These are phyloP conservation scores for Narcine bancroftii DNA, from an alignment of 2,113 vertebrate genomes.

Conservation along the genomic window DNA sequence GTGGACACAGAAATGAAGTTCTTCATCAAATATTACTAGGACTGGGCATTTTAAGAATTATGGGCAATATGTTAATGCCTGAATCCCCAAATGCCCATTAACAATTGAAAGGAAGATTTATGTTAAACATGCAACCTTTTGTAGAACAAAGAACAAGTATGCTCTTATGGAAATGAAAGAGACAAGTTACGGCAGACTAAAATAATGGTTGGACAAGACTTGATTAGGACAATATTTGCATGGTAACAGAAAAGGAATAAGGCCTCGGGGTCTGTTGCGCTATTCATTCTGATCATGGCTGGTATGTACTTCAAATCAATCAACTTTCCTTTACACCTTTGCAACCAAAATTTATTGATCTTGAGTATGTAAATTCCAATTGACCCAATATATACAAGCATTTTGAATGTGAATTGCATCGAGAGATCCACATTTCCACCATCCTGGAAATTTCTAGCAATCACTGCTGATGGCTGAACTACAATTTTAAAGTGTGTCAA, in stretches of 20 bases:
- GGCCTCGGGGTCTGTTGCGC: neutral
- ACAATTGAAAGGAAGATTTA: conserved; percentile 9
- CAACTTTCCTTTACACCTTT: neutral
- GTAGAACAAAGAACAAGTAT: neutral
- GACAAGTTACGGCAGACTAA: neutral
- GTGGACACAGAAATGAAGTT: neutral
- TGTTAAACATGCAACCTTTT: neutral
- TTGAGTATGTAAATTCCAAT: neutral
- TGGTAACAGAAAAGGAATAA: neutral
- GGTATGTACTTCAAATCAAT: neutral
- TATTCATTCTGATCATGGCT: neutral
- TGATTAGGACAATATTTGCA: neutral
- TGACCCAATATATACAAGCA: neutral
- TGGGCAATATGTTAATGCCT: neutral
- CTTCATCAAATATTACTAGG: neutral
- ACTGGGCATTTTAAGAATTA: conserved; percentile 10
- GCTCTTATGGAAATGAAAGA: neutral
- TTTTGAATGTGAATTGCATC: neutral
- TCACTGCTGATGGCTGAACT: neutral
- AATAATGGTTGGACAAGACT: neutral
- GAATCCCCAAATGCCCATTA: conserved; percentile 14
- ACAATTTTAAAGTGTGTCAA: neutral
- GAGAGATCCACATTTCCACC: neutral
- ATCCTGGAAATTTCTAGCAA: neutral
- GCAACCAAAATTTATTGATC: neutral